Base-by-base conservation (phyloP, 2,113 vertebrate genomes). In the Laticauda colubrina region DNA sequence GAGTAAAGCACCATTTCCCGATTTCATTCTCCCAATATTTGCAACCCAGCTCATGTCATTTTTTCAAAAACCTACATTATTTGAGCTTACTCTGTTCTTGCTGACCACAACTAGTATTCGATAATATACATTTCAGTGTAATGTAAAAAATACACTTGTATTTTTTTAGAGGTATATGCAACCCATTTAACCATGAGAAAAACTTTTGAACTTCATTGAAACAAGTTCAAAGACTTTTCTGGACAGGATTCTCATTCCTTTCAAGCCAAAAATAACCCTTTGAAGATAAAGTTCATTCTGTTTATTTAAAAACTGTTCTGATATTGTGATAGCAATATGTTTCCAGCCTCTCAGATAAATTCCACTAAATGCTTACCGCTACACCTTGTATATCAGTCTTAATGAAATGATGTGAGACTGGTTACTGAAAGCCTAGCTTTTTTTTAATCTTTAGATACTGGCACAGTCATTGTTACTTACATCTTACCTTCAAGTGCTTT, bases 221-320 rank as follows among this genome's bases (percentile, higher is more conserved):
- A 57, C 23, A 43, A 34, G n/a, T 53, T 87, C 85, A 92, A 59
- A 64, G 26, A 6, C 43, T n/a, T 59, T 91, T 87, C 45, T 61
- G 61, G 56, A 51, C 21, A 54, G 55, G 86, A 53, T 23, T 8
- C 45, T 14, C n/a, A 87, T 51, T 92, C 45, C 51, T 59, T 61
- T 91, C 55, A 51, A 54, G 56, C 57, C 91, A 92, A 12, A 34
- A 87, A 64, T 23, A 92, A 56, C 57, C 51, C 61, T 87, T 48
- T 92, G 91, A 64, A 59, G 26, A 61, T 91, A 43, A 87, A 23
- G 43, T 91, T 91, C 39, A 54, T 57, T 91, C 20, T 59, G 24
- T 59, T 87, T 61, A 4, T 59, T 48, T 91, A 91, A 57, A 87
- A 64, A 59, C 56, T 54, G 11, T 18, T 59, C 43, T 34, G 45